Evolutionary conservation across 2,888 invertebrate species (phyloP), one percentile per base, ranked within the genome.

Genomic region (Phaedon cochleariae): DNA sequence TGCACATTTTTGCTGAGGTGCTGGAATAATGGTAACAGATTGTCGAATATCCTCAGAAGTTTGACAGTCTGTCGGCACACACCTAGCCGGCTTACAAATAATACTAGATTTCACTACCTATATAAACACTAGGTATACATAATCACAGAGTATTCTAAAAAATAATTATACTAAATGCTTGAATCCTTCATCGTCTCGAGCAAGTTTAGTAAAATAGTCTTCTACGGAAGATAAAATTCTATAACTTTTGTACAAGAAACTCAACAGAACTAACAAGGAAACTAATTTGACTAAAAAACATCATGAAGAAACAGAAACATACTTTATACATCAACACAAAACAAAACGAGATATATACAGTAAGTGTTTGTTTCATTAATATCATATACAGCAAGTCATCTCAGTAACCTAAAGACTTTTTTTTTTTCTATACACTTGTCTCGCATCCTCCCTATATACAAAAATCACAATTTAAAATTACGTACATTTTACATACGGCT

Each of bases 401-500:
- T 53, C 45, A 12, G 52, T 57, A 18, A 45, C 34, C 41, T 26
- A 45, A 55, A 59, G 62, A 61, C 53, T 53, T 62, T 63, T 65
- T 67, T 74, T 68, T 63, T 65, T 67, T 74, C 69, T 74, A 73
- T 73, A 75, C 72, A 73, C 63, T 67, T 69, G 55, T 48, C 41
- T 62, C 62, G 61, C 65, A 59, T 65, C 62, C 59, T 45, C n/a
- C 53, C 31, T 65, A 83, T 82, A 73, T 82, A 82, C 81, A 82
- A 77, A n/a, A 82, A 83, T 83, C 82, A 83, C 83, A 83, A 80
- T 82, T 80, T 77, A 81, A 80, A 75, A 78, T 80, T 82, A 82
- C 82, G 82, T 82, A 81, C 80, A n/a, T n/a, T 78, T 80, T 82
- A 81, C 82, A 81, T 82, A 81, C 80, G 58, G 52, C 54, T 60